Percentiles rank a stretch among this genome's conserved stretches.
These are phyloP conservation scores for Oreochromis aureus DNA, from an alignment of 2,113 vertebrate species.

Conservation along the genomic window DNA sequence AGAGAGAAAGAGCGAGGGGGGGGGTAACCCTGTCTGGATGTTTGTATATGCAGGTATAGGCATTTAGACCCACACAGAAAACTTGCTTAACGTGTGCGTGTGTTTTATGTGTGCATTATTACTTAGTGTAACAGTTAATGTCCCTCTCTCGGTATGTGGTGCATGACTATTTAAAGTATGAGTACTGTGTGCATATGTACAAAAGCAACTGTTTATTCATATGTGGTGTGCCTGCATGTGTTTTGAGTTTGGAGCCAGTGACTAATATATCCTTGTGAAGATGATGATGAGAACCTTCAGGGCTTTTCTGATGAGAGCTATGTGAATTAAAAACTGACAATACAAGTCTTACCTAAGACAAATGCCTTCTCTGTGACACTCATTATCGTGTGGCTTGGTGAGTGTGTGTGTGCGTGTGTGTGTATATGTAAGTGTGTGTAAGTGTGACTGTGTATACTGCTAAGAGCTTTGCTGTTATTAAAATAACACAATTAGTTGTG, in stretches of 20 bases:
- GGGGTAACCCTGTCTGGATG: neutral
- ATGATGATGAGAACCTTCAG: conserved; percentile 53
- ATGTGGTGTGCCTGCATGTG: neutral
- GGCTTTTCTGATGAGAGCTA: conserved; percentile 53
- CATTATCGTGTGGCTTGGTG: conserved; percentile 26
- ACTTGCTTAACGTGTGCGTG: neutral
- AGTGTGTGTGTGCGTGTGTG: neutral
- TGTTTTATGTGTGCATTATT: neutral
- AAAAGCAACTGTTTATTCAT: neutral
- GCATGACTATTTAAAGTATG: neutral
- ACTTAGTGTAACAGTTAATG: neutral
- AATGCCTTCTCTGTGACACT: conserved; percentile 29
- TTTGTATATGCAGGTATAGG: neutral
- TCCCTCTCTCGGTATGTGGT: neutral
- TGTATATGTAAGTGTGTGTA: neutral
- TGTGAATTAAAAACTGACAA: conserved; percentile 63
- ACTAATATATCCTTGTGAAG: conserved; percentile 29
- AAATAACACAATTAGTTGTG: conserved; percentile 36
- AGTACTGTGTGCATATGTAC: neutral
- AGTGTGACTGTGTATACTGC: neutral
- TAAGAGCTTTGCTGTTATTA: conserved; percentile 28
- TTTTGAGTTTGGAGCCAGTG: conserved; percentile 3
- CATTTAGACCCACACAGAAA: neutral
- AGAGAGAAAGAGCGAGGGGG: neutral
- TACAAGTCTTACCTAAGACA: conserved; percentile 44